These are phyloP conservation scores for Apamea monoglypha DNA, from an alignment of 2,888 invertebrate genomes.

Conservation along the genomic window DNA sequence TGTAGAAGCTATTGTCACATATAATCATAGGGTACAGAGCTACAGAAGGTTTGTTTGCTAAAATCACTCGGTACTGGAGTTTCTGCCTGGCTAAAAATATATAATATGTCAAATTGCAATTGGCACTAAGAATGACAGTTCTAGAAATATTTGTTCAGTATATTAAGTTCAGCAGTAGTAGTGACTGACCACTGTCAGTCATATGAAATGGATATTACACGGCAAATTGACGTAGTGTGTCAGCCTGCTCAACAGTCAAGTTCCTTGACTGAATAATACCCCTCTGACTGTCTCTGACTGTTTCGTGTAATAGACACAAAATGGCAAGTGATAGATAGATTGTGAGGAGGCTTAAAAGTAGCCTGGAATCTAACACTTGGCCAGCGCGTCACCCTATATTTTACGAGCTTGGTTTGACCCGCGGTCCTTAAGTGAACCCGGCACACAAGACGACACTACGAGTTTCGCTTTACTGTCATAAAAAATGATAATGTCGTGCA, in stretches of 20 bases:
- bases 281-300: too few relatives aligned
- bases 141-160: too few relatives aligned
- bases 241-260: neutral
- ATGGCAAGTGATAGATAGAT: neutral
- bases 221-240: neutral
- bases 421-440: too few relatives aligned
- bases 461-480: neutral
- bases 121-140: too few relatives aligned
- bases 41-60: conserved; percentile 15
- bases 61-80: neutral
- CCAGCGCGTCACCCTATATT: neutral
- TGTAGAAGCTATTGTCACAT: conserved; percentile 38
- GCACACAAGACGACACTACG: neutral
- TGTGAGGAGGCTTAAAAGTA: neutral
- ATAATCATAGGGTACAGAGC: neutral
- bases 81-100: neutral
- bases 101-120: neutral
- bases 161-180: too few relatives aligned
- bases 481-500: neutral
- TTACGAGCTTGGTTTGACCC: too few relatives aligned
- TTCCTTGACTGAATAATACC: neutral
- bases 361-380: neutral
- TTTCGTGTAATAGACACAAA: neutral
- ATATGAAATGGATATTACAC: neutral
- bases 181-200: neutral